A percentile compares a stretch with the other conserved stretches of the same genome.
phyloP scores from a whole-genome alignment of 2,113 vertebrate species.

The Ictalurus punctatus region DNA sequence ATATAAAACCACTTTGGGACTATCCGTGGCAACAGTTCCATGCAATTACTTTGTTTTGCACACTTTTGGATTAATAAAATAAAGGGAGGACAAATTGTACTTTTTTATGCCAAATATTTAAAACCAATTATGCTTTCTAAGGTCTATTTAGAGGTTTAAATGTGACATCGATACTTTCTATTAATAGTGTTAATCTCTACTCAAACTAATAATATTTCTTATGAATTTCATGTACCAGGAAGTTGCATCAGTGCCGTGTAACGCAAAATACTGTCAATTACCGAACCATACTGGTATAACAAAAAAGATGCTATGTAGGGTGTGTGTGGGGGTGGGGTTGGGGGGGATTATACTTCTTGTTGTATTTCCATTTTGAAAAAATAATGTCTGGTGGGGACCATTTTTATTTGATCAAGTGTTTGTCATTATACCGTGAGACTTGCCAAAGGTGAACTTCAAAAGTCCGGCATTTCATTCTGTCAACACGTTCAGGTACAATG shows the following conservation, averaged over 20 bases:
- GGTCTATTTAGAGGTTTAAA: neutral
- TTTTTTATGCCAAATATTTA: conserved; percentile 46
- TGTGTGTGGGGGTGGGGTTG: too few relatives aligned
- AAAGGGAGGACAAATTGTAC: conserved; percentile 21
- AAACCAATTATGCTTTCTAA: conserved; percentile 25
- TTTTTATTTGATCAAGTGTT: conserved; percentile 20
- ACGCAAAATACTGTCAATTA: neutral
- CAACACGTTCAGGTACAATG: neutral
- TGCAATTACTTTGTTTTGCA: conserved; percentile 10
- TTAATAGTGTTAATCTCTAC: neutral
- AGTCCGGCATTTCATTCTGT: conserved; percentile 3
- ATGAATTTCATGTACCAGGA: conserved; percentile 3
- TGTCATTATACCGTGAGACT: conserved; percentile 2
- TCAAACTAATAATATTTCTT: neutral
- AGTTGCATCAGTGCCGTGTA: neutral
- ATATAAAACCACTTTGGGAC: neutral
- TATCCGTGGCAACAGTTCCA: conserved; percentile 11
- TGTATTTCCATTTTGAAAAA: too few relatives aligned
- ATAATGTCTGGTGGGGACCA: conserved; percentile 39
- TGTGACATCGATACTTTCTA: neutral
- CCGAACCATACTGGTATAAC: neutral
- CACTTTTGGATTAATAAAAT: conserved; percentile 19
- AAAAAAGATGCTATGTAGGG: conserved; percentile 8
- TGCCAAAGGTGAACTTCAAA: conserved; percentile 35
- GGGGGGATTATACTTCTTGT: too few relatives aligned